Evolutionary conservation across 2,797 vertebrate genomes (phyloP), one percentile per base, ranked within the genome.

Genomic region (Cynopterus sphinx): DNA sequence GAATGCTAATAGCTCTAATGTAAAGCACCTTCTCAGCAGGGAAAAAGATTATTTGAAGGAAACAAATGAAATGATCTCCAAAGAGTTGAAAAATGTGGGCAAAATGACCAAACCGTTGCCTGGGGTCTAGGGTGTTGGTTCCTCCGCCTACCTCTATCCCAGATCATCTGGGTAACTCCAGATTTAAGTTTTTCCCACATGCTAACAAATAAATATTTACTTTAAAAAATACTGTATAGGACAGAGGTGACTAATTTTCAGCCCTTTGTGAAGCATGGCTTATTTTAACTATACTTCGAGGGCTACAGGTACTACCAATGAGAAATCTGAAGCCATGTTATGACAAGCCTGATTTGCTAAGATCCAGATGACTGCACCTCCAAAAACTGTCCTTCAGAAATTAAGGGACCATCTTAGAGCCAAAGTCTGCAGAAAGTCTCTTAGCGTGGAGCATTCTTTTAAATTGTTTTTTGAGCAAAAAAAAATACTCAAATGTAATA

Each of bases 181-280:
- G 26, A 79, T 65, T 89, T 79, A 94, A 83, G 82, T 55, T 94
- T 89, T 71, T 93, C 31, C 53, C 10, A 73, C 9, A 39, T 43
- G 43, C 36, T 67, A 93, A 96, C 28, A 95, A 87, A 74, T 46
- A 41, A 87, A 75, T 55, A 93, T 86, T 78, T 77, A 82, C 81
- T 43, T 93, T 88, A 87, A 81, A 88, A 91, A 57, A 92, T 74
- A 86, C 19, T 67, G 6, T 26, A 87, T 0, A 53, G 17, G 36
- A 83, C 9, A 39, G 46, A 82, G 39, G 12, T 43, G 53, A 93
- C 39, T 91, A 41, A 28, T 79, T 91, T 95, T 43, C 15, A 85
- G 77, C 39, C 90, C 26, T 75, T 73, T 78, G 5, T 78, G 55
- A 95, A 79, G 21, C 17, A 84, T 43, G 63, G 10, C 67, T 96